These are phyloP conservation scores for Coluber constrictor DNA, from an alignment of 2,797 vertebrate species.

Conservation along the genomic window DNA sequence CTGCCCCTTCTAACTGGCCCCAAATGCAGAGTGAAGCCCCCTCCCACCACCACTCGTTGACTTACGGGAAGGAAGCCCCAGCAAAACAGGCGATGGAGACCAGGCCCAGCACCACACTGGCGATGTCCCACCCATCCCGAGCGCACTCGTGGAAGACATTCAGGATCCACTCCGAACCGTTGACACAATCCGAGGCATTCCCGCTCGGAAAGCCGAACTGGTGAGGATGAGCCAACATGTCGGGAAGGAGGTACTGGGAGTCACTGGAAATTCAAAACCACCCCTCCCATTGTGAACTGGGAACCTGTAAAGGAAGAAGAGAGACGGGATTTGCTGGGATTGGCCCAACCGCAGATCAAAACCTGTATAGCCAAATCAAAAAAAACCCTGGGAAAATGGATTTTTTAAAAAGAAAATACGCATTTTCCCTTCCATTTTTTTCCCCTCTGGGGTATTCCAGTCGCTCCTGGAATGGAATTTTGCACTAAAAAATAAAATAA, in stretches of 20 bases:
- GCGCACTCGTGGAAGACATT: constrained; percentile 82
- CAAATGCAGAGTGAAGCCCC: not conserved
- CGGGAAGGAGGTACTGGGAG: not conserved
- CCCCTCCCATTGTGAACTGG: not conserved
- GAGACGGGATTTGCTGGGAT: not conserved
- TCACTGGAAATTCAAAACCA: not conserved
- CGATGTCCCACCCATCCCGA: constrained; percentile 79
- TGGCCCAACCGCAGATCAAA: not conserved
- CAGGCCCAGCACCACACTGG: constrained; percentile 85
- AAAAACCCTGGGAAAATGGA: not conserved
- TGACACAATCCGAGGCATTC: constrained; percentile 83
- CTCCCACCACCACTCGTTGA: not conserved
- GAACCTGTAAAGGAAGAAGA: not conserved
- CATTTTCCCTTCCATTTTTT: not conserved
- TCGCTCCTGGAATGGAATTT: not conserved
- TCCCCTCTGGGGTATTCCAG: not conserved
- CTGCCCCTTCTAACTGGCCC: too few relatives aligned
- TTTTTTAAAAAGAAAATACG: not conserved
- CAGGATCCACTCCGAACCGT: constrained; percentile 87
- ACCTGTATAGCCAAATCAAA: not conserved
- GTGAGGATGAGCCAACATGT: not conserved
- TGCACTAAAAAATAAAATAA: not conserved
- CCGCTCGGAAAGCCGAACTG: not conserved
- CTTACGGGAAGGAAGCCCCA: constrained; percentile 86
- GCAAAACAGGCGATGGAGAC: constrained; percentile 90